Percentiles rank a stretch among this genome's conserved stretches.
phyloP scores from a whole-genome alignment of 2,888 invertebrate genomes.

The Polyommatus icarus region DNA sequence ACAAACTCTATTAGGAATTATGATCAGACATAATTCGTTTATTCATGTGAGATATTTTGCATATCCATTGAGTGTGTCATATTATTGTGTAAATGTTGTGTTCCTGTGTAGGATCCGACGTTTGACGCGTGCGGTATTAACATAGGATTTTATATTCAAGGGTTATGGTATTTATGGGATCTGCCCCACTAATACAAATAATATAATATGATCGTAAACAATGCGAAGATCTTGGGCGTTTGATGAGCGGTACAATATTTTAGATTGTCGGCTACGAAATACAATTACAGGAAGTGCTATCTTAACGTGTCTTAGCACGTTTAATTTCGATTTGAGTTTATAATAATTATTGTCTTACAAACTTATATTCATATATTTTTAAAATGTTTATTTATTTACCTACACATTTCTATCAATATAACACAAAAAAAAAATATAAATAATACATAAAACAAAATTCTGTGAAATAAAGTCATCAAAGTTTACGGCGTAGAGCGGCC shows the following conservation, averaged over 20 bases:
- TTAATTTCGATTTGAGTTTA: no score
- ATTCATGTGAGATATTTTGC: constrained; percentile 65
- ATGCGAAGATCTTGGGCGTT: neutral
- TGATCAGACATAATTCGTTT: constrained; percentile 46
- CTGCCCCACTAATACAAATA: constrained; percentile 6
- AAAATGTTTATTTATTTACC: no score
- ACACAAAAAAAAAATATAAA: neutral
- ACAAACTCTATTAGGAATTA: constrained; percentile 30
- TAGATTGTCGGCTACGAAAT: neutral
- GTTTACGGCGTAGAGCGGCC: constrained; percentile 3
- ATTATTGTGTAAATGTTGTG: constrained; percentile 65
- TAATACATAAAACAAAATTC: neutral
- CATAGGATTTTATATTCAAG: constrained; percentile 43
- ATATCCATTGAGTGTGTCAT: constrained; percentile 63
- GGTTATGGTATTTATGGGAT: constrained; percentile 26
- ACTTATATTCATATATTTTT: no score
- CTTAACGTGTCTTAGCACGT: no score
- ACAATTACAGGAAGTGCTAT: no score
- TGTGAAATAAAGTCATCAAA: neutral
- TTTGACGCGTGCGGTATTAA: constrained; percentile 46
- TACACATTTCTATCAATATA: no score
- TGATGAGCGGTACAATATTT: no score
- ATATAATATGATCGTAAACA: neutral
- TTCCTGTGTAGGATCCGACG: constrained; percentile 40
- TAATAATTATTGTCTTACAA: no score